Evolutionary conservation across 2,888 invertebrate species (phyloP).

Genomic region (Drosophila flavopinicola): DNA sequence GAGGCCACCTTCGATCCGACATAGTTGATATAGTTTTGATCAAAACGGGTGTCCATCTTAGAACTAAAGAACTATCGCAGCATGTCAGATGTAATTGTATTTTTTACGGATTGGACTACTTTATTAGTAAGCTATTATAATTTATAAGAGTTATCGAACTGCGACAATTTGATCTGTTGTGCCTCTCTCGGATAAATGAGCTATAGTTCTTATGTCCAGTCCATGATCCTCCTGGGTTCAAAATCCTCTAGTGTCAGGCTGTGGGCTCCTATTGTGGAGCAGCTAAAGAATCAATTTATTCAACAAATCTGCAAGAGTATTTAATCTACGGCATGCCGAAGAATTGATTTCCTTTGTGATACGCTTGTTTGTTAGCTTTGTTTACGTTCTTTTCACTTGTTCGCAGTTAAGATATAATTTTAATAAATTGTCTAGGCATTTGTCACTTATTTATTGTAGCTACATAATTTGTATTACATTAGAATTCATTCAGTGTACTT

Average conservation of each 20-base stretch:
- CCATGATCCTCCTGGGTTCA: no score
- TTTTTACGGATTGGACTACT: conserved; percentile 4
- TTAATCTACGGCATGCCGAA: conserved; percentile 38
- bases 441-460: conserved; percentile 66
- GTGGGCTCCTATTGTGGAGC: no score
- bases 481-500: conserved; percentile 56
- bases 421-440: conserved; percentile 71
- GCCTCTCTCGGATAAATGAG: no score
- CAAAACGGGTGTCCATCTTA: no score
- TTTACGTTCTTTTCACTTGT: conserved; percentile 13
- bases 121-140: background rate
- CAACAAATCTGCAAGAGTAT: conserved; percentile 30
- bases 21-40: no score
- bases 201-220: no score
- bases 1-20: no score
- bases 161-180: no score
- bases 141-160: no score
- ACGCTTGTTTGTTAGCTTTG: conserved; percentile 15
- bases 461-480: conserved; percentile 63
- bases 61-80: background rate
- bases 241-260: no score
- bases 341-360: background rate
- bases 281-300: background rate
- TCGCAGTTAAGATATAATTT: conserved; percentile 35
- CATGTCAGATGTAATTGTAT: conserved; percentile 8